Evolutionary conservation across 2,797 vertebrate species (phyloP).

Genomic region (Myripristis jacobus): DNA sequence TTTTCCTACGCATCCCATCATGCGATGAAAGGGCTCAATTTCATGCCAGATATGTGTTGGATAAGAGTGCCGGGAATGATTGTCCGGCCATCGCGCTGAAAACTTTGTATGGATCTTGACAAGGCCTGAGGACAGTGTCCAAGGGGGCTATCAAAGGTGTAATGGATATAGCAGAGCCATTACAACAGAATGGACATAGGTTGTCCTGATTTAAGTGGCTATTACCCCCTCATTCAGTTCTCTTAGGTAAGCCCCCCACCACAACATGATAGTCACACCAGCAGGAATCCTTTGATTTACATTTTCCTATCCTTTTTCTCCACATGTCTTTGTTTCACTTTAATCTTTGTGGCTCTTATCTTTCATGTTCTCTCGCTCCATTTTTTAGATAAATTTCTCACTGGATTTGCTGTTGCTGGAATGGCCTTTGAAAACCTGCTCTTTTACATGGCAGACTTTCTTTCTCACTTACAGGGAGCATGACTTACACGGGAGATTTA

Average conservation of each 20-base stretch:
- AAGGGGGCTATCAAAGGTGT: constrained; percentile 14
- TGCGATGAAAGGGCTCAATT: constrained; percentile 38
- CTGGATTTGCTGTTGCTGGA: too few species aligned
- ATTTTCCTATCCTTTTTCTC: not conserved
- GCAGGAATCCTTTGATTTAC: not conserved
- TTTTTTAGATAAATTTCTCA: too few species aligned
- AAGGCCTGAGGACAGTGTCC: not conserved
- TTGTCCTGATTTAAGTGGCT: not conserved
- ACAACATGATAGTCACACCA: not conserved
- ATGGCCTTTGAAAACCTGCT: too few species aligned
- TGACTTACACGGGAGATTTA: too few species aligned
- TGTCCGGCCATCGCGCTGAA: not conserved
- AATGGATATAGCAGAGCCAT: constrained; percentile 24
- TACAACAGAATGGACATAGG: constrained; percentile 16
- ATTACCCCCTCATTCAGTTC: constrained; percentile 4
- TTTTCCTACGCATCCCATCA: constrained; percentile 1
- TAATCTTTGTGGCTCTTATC: too few species aligned
- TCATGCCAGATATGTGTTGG: constrained; percentile 44
- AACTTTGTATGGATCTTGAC: not conserved
- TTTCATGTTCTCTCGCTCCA: too few species aligned
- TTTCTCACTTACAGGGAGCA: too few species aligned
- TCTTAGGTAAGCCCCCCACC: not conserved
- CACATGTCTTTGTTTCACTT: too few species aligned
- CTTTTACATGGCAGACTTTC: too few species aligned
- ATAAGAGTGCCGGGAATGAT: constrained; percentile 24